Evolutionary conservation across 2,113 vertebrate species (phyloP).

Genomic region (Apus apus): DNA sequence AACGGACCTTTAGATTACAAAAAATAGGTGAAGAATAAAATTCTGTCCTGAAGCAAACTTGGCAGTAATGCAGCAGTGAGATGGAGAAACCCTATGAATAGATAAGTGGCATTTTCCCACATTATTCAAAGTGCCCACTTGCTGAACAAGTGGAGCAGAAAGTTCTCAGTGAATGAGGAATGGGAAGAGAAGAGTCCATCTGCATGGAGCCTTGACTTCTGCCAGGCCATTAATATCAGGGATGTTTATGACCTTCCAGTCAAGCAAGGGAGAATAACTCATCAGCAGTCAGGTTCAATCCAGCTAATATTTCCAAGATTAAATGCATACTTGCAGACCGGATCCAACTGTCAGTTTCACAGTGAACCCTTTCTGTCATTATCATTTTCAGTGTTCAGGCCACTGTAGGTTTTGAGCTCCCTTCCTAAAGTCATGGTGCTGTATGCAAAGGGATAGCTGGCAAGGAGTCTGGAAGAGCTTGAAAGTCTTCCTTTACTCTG

Average conservation of each 20-base stretch:
- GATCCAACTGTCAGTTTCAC: not conserved
- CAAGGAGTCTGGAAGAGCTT: not conserved
- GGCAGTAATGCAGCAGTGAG: not conserved
- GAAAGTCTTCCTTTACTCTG: not conserved
- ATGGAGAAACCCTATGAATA: not conserved
- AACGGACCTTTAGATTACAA: constrained; percentile 23
- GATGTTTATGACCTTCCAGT: constrained; percentile 51
- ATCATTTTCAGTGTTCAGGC: not conserved
- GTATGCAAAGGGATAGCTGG: not conserved
- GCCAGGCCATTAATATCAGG: constrained; percentile 16
- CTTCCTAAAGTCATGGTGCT: not conserved
- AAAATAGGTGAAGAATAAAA: constrained; percentile 37
- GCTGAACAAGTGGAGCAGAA: constrained; percentile 55
- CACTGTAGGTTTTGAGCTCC: not conserved
- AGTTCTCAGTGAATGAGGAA: constrained; percentile 32
- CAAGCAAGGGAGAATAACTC: constrained; percentile 47
- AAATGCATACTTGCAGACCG: not conserved
- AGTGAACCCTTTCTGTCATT: not conserved
- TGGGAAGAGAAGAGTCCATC: constrained; percentile 13
- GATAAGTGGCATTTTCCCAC: constrained; percentile 43
- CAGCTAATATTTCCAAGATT: constrained; percentile 1
- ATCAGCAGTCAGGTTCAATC: constrained; percentile 24
- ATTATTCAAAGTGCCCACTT: constrained; percentile 39
- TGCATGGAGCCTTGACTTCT: constrained; percentile 23
- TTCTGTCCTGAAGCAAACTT: constrained; percentile 22